Evolutionary conservation across 2,888 invertebrate genomes (phyloP).

Genomic region (Esperia sulphurella): DNA sequence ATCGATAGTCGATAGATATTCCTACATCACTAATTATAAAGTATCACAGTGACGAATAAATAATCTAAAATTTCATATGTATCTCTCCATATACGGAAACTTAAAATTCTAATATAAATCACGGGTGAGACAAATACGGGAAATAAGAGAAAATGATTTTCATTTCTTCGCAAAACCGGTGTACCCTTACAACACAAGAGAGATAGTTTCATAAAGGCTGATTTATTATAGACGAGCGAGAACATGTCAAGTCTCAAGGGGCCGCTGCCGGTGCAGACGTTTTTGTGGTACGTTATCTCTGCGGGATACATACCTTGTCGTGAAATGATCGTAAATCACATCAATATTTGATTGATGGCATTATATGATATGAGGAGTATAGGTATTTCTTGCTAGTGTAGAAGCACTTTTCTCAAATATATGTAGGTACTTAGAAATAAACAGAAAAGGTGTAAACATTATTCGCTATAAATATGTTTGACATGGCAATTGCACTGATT

Average conservation of each 20-base stretch:
- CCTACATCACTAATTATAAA: too few species aligned
- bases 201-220: conserved; percentile 4
- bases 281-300: not conserved
- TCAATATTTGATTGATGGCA: not conserved
- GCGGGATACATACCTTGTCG: not conserved
- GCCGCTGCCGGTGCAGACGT: not conserved
- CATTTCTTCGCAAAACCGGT: not conserved
- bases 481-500: too few species aligned
- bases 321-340: conserved; percentile 1
- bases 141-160: not conserved
- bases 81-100: conserved; percentile 2
- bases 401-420: not conserved
- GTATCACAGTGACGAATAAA: too few species aligned
- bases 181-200: not conserved
- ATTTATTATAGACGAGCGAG: conserved; percentile 2
- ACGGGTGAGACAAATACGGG: not conserved
- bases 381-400: not conserved
- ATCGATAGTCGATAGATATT: too few species aligned
- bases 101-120: conserved; percentile 11
- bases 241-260: not conserved
- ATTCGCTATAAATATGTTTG: too few species aligned
- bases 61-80: not conserved
- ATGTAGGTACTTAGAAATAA: too few species aligned
- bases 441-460: too few species aligned
- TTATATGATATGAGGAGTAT: not conserved